phyloP scores from a whole-genome alignment of 2,888 invertebrate genomes.

The Marasmarcha lunaedactyla region DNA sequence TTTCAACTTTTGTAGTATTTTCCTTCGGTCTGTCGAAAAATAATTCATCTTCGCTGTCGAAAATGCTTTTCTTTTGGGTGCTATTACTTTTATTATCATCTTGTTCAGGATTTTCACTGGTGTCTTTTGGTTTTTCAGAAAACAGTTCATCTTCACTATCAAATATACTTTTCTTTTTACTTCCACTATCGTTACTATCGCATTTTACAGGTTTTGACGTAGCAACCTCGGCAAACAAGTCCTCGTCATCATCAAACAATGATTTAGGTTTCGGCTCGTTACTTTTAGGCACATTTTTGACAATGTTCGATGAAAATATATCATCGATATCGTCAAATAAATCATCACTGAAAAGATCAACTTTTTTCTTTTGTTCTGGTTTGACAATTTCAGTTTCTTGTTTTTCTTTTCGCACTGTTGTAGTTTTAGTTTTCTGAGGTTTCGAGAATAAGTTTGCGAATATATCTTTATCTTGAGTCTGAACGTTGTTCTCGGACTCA shows the following conservation, averaged over 20 bases:
- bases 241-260: conserved; percentile 37
- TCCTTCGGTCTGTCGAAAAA: too few relatives aligned
- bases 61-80: conserved; percentile 21
- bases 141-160: conserved; percentile 28
- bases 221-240: conserved; percentile 27
- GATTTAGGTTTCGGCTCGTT: conserved; percentile 13
- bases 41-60: conserved; percentile 27
- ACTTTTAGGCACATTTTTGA: conserved; percentile 9
- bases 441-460: conserved; percentile 48
- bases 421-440: conserved; percentile 18
- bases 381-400: conserved; percentile 14
- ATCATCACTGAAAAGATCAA: conserved; percentile 47
- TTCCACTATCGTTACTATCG: conserved; percentile 9
- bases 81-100: conserved; percentile 12
- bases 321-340: conserved; percentile 38
- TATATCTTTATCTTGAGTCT: conserved; percentile 32
- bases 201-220: conserved; percentile 9
- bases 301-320: conserved; percentile 5
- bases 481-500: conserved; percentile 9
- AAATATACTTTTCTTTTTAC: conserved; percentile 24
- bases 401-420: conserved; percentile 12
- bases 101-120: conserved; percentile 5
- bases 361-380: conserved; percentile 22
- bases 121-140: neutral
- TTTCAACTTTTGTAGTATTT: too few relatives aligned